These are phyloP conservation scores for Drosophila subquinaria DNA, from an alignment of 2,888 invertebrate genomes.

Conservation along the genomic window DNA sequence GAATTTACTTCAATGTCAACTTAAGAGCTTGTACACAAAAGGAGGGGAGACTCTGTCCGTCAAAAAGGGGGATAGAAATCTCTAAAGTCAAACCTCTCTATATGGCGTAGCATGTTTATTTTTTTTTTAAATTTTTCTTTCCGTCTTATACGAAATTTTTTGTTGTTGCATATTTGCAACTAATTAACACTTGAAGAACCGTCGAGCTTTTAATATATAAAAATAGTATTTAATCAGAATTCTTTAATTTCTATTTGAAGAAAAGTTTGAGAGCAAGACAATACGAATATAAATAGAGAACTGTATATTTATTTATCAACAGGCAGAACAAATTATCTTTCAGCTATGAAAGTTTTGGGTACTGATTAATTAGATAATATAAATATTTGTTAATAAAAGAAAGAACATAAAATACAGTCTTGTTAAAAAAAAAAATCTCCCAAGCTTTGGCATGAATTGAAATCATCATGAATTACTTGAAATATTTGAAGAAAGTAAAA, in stretches of 20 bases:
- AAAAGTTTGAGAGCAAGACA: neutral
- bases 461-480: no score
- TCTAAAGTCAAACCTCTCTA: slow-evolving; percentile 9
- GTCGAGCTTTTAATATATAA: slow-evolving; percentile 11
- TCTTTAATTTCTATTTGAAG: slow-evolving; percentile 2
- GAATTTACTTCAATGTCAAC: slow-evolving; percentile 50
- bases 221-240: slow-evolving; percentile 19
- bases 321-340: neutral
- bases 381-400: no score
- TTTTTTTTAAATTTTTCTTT: slow-evolving; percentile 10
- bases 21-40: slow-evolving; percentile 1
- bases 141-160: slow-evolving; percentile 10
- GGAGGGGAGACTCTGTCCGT: no score
- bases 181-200: slow-evolving; percentile 54
- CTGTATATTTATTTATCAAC: neutral
- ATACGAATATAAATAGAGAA: neutral
- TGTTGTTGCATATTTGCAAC: slow-evolving; percentile 47
- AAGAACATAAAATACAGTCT: no score
- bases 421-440: no score
- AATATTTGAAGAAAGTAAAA: no score
- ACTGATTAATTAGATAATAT: neutral
- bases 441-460: no score
- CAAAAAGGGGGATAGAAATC: neutral
- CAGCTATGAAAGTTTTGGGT: neutral
- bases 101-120: slow-evolving; percentile 36